A percentile compares a stretch with the other conserved stretches of the same genome.
phyloP scores from a whole-genome alignment of 1,140 invertebrate species.

The Hylaeus volcanicus region DNA sequence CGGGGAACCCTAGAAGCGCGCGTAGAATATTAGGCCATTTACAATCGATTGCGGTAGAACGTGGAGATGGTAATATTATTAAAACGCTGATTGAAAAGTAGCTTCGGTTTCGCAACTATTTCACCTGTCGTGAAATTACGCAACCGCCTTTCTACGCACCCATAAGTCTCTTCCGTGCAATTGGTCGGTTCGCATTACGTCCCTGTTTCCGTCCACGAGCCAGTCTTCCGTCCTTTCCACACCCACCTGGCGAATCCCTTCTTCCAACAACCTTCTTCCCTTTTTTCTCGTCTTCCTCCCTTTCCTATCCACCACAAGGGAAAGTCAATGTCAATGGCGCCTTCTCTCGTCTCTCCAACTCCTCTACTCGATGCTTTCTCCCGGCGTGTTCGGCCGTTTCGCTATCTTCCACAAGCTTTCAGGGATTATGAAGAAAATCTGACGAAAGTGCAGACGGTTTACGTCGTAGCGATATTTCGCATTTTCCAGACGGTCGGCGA shows the following conservation, averaged over 20 bases:
- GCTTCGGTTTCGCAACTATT: not conserved
- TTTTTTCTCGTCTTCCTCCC: not conserved
- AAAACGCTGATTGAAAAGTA: not conserved
- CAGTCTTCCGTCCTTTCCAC: not conserved
- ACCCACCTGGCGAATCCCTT: slow-evolving; percentile 8
- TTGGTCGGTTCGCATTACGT: slow-evolving; percentile 28
- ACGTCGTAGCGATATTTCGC: slow-evolving; percentile 41
- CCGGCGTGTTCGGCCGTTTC: not conserved
- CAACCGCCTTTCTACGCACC: not conserved
- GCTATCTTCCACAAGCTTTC: slow-evolving; percentile 10
- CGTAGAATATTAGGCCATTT: too few relatives aligned
- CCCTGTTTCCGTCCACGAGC: not conserved
- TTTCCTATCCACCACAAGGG: not conserved
- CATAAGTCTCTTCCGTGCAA: slow-evolving; percentile 35
- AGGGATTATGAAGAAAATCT: slow-evolving; percentile 44
- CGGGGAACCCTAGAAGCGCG: not conserved
- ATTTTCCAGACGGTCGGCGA: slow-evolving; percentile 44
- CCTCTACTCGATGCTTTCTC: not conserved
- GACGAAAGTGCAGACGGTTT: slow-evolving; percentile 31
- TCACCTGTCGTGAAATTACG: slow-evolving; percentile 5
- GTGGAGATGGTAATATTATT: too few relatives aligned
- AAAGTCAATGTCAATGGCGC: slow-evolving; percentile 59
- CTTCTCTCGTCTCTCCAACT: not conserved
- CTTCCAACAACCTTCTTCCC: not conserved
- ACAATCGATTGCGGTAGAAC: too few relatives aligned